Percentiles rank a stretch among this genome's conserved stretches.
Conservation (phyloP, 2,113 vertebrate genomes). For the Silurus glanis region DNA sequence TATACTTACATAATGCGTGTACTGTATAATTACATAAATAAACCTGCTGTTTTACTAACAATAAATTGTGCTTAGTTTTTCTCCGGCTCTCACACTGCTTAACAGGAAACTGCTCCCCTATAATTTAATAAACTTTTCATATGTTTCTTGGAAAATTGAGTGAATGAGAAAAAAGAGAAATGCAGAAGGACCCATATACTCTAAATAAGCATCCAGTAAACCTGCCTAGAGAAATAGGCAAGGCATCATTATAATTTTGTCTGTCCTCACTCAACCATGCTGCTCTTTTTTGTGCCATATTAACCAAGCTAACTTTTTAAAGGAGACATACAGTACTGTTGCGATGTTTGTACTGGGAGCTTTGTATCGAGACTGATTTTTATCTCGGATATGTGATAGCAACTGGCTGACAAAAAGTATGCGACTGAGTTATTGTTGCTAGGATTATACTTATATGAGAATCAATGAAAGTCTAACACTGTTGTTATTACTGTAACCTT, state of each 20-base stretch:
- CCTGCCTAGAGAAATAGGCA: background rate
- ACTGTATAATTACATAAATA: background rate
- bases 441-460: constrained; percentile 4
- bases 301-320: constrained; percentile 32
- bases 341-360: background rate
- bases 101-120: background rate
- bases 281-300: constrained; percentile 39
- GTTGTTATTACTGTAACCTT: constrained; percentile 22
- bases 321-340: background rate
- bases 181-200: background rate
- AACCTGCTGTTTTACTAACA: background rate
- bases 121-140: background rate
- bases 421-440: constrained; percentile 37
- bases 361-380: constrained; percentile 53
- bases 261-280: background rate
- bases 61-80: background rate
- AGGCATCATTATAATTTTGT: background rate
- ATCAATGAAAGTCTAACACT: constrained; percentile 28
- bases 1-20: background rate
- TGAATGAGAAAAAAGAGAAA: background rate
- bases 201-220: background rate
- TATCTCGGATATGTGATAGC: constrained; percentile 57
- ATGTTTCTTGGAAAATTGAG: background rate
- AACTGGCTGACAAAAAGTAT: constrained; percentile 24
- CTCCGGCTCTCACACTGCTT: background rate